Conservation (phyloP, 1,140 invertebrate species). For the Neotoxoptera formosana region DNA sequence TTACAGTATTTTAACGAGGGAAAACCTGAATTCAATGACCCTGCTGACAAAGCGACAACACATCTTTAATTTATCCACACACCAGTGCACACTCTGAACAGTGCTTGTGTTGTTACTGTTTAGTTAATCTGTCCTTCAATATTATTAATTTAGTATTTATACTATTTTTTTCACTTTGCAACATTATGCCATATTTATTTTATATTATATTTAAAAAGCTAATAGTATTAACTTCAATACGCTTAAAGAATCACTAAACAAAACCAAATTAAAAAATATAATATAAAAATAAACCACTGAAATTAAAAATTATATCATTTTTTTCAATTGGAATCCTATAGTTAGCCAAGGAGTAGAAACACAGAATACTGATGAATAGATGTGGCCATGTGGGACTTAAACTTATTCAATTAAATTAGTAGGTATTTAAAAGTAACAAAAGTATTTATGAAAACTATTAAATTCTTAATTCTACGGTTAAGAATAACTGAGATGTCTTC, state of each 20-base stretch:
- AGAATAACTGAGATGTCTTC: not conserved
- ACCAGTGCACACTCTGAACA: not conserved
- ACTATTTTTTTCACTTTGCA: not conserved
- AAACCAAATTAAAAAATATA: not conserved
- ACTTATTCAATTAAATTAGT: not conserved
- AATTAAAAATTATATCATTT: not conserved
- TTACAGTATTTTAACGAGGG: not conserved
- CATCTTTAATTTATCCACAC: slow-evolving; percentile 28
- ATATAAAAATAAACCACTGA: not conserved
- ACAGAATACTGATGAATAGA: too few species aligned
- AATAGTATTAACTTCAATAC: not conserved
- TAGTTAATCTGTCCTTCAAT: not conserved
- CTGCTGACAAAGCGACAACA: not conserved
- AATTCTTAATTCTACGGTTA: not conserved
- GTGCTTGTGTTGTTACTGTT: not conserved
- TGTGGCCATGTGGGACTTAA: too few species aligned
- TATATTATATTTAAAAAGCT: not conserved
- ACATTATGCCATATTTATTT: not conserved
- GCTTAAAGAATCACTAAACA: not conserved
- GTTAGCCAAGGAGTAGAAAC: not conserved
- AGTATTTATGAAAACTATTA: not conserved
- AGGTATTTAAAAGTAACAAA: not conserved
- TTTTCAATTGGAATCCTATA: not conserved
- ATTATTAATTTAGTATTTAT: not conserved
- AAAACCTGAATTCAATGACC: slow-evolving; percentile 21